phyloP scores from a whole-genome alignment of 1,140 invertebrate species.

The Lineus longissimus region DNA sequence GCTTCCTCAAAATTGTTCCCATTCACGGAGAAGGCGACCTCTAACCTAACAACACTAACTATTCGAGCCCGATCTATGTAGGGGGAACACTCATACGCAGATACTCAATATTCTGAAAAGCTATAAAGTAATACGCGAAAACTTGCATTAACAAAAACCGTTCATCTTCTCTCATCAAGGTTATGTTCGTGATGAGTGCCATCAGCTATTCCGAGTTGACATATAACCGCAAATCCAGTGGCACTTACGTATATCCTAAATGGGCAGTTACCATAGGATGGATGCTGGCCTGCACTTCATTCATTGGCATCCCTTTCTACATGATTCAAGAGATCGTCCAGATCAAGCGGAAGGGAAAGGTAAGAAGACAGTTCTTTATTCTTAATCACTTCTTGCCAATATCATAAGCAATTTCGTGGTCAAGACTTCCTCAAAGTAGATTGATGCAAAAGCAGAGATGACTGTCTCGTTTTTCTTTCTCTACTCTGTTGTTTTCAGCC shows the following conservation, averaged over 20 bases:
- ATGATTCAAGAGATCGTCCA: constrained; percentile 27
- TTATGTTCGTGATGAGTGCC: constrained; percentile 55
- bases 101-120: too few species aligned
- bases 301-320: constrained; percentile 39
- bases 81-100: too few species aligned
- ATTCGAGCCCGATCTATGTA: too few species aligned
- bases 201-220: constrained; percentile 64
- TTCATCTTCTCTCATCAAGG: constrained; percentile 17
- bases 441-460: too few species aligned
- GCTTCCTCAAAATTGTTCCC: too few species aligned
- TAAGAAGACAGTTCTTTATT: constrained; percentile 13
- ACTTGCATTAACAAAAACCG: too few species aligned
- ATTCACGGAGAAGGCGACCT: too few species aligned
- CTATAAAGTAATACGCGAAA: too few species aligned
- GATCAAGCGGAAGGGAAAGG: constrained; percentile 30
- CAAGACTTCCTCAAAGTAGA: too few species aligned
- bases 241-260: constrained; percentile 30
- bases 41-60: too few species aligned
- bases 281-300: constrained; percentile 33
- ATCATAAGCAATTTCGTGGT: background rate
- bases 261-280: constrained; percentile 48
- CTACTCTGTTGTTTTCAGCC: constrained; percentile 15
- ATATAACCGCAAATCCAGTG: constrained; percentile 23
- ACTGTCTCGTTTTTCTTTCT: too few species aligned
- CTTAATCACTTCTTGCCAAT: background rate